A percentile compares a stretch with the other conserved stretches of the same genome.
These are phyloP conservation scores for Nemapogon koenigi DNA, from an alignment of 2,888 invertebrate genomes.

Conservation along the genomic window DNA sequence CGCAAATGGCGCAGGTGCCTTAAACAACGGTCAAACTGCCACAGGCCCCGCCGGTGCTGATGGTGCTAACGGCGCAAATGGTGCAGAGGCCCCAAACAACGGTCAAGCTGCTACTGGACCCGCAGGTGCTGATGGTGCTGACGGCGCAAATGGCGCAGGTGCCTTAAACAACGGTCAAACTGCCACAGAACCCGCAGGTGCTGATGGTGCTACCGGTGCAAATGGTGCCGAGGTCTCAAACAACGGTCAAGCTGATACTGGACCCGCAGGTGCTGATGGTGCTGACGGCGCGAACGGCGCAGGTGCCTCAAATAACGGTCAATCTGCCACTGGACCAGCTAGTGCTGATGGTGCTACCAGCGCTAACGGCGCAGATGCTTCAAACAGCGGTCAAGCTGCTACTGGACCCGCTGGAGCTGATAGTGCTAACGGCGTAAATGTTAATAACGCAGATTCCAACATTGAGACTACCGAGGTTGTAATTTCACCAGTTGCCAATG, in stretches of 20 bases:
- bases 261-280: neutral
- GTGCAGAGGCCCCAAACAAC: conserved; percentile 5
- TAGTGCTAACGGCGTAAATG: neutral
- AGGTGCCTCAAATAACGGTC: conserved; percentile 1
- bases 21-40: conserved; percentile 4
- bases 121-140: neutral
- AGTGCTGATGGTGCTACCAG: conserved; percentile 2
- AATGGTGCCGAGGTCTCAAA: conserved; percentile 4
- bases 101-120: conserved; percentile 4
- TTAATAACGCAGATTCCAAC: neutral
- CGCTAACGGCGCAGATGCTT: neutral
- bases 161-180: conserved; percentile 3
- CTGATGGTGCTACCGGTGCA: conserved; percentile 5
- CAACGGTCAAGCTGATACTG: conserved; percentile 6
- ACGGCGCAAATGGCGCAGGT: conserved; percentile 8
- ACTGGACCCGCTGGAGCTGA: conserved; percentile 3
- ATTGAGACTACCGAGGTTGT: neutral
- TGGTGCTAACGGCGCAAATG: conserved; percentile 7
- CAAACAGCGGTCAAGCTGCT: neutral
- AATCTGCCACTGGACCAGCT: too few species aligned
- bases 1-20: conserved; percentile 5
- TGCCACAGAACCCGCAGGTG: conserved; percentile 2
- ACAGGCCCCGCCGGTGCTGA: conserved; percentile 2
- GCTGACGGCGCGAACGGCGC: conserved; percentile 8
- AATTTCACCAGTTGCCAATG: neutral